Conservation (phyloP, 2,888 invertebrate genomes). For the Oxytorus armatus region DNA sequence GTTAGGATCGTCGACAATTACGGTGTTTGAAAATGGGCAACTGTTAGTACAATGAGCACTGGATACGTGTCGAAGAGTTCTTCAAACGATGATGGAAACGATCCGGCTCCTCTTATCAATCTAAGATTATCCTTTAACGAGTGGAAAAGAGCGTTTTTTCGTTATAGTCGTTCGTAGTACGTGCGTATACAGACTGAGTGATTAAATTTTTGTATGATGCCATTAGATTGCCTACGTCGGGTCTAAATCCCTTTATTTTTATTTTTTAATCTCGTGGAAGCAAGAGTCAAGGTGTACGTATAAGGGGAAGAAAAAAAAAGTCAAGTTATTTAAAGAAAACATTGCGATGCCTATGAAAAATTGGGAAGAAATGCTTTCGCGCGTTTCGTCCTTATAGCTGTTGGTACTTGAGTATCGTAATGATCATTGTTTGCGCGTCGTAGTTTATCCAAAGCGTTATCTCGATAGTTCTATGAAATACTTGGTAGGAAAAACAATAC, state of each 20-base stretch:
- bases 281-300: constrained; percentile 12
- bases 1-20: constrained; percentile 29
- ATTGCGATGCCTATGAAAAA: constrained; percentile 22
- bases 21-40: constrained; percentile 70
- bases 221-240: constrained; percentile 65
- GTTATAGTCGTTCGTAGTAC: constrained; percentile 67
- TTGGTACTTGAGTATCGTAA: constrained; percentile 56
- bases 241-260: constrained; percentile 59
- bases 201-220: constrained; percentile 69
- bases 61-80: constrained; percentile 72
- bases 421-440: constrained; percentile 63
- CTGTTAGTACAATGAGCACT: constrained; percentile 76
- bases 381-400: constrained; percentile 37
- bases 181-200: constrained; percentile 69
- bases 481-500: constrained; percentile 1
- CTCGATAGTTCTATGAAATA: constrained; percentile 48
- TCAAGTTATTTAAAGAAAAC: constrained; percentile 1
- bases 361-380: not conserved
- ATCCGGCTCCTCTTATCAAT: constrained; percentile 74
- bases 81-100: constrained; percentile 66
- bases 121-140: constrained; percentile 69
- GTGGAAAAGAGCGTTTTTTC: not conserved
- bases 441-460: constrained; percentile 64
- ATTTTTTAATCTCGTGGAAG: constrained; percentile 11
- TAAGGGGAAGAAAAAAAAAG: constrained; percentile 10